A percentile compares a stretch with the other conserved stretches of the same genome.
Conservation (phyloP, 2,113 vertebrate genomes). For the Caranx ignobilis region DNA sequence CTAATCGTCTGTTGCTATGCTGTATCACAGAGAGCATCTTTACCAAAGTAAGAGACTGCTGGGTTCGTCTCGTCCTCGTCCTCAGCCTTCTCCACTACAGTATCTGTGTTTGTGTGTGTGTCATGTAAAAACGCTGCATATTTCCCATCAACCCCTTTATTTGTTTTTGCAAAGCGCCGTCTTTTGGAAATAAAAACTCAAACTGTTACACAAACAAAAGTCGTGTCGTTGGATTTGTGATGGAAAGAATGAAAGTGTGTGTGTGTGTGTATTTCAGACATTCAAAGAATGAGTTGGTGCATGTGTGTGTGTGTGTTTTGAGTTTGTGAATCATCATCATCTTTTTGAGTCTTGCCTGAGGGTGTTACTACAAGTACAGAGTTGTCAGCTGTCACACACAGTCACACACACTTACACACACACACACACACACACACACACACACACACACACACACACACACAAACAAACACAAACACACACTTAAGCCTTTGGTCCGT, state of each 20-base stretch:
- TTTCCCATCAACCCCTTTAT: not conserved
- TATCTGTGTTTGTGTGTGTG: conserved; percentile 35
- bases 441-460: conserved; percentile 39
- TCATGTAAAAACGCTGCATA: conserved; percentile 36
- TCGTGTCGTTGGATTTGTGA: not conserved
- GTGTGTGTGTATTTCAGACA: not conserved
- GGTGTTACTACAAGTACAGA: conserved; percentile 23
- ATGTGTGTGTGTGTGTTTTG: not conserved
- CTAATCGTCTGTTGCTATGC: conserved; percentile 13
- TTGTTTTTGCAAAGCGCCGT: conserved; percentile 26
- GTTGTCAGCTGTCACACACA: conserved; percentile 4
- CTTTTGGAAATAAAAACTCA: conserved; percentile 68
- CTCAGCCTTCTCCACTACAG: not conserved
- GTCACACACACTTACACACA: conserved; percentile 20
- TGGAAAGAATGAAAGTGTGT: not conserved
- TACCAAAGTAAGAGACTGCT: conserved; percentile 44
- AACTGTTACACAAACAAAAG: conserved; percentile 14
- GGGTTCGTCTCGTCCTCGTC: not conserved
- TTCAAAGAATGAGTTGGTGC: not conserved
- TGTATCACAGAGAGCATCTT: conserved; percentile 18
- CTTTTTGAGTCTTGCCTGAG: conserved; percentile 21
- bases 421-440: conserved; percentile 22
- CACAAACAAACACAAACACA: conserved; percentile 17
- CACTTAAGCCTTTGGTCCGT: conserved; percentile 9
- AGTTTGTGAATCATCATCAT: conserved; percentile 48